phyloP scores from a whole-genome alignment of 1,140 invertebrate genomes.

The Hycleus phaleratus region DNA sequence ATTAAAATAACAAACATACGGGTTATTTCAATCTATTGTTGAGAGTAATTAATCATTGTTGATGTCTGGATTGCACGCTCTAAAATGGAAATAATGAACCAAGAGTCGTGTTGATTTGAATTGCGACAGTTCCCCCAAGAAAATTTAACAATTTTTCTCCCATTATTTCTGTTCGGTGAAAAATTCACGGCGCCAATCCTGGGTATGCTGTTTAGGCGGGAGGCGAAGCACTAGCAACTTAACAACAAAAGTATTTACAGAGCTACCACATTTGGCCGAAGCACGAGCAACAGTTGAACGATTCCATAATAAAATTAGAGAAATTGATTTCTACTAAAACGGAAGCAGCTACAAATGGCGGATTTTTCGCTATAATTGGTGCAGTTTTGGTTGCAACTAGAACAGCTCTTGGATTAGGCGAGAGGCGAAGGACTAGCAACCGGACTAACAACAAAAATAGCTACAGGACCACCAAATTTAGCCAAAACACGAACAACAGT shows the following conservation, averaged over 20 bases:
- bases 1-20: no score
- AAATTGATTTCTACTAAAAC: conserved; percentile 22
- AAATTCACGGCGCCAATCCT: background rate
- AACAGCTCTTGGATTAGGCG: conserved; percentile 2
- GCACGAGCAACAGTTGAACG: conserved; percentile 18
- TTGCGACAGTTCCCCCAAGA: no score
- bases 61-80: no score
- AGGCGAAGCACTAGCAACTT: conserved; percentile 38
- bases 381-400: conserved; percentile 28
- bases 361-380: conserved; percentile 15
- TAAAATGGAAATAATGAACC: no score
- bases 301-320: background rate
- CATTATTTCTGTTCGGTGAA: no score
- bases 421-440: conserved; percentile 37
- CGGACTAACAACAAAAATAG: background rate
- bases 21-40: no score
- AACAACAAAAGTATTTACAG: conserved; percentile 8
- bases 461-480: conserved; percentile 28
- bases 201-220: background rate
- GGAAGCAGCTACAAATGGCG: conserved; percentile 5
- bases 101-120: no score
- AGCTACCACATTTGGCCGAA: conserved; percentile 24
- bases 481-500: conserved; percentile 23
- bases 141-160: no score
- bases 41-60: no score